A percentile compares a stretch with the other conserved stretches of the same genome.
These are phyloP conservation scores for Dufourea novaeangliae DNA, from an alignment of 1,140 invertebrate species.

Conservation along the genomic window DNA sequence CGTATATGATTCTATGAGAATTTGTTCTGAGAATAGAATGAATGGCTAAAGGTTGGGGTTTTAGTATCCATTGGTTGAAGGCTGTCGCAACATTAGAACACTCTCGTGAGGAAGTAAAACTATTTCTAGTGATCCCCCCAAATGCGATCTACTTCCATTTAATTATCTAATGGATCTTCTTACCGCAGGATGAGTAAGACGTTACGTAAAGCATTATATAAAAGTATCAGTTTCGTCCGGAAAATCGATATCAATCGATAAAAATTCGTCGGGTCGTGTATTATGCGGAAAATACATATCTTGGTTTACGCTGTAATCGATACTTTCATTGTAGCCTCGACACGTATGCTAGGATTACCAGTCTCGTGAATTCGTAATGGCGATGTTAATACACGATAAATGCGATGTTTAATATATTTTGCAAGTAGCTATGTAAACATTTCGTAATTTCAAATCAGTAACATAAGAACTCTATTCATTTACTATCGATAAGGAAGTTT, in stretches of 20 bases:
- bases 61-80: too few relatives aligned
- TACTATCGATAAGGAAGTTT: slow-evolving; percentile 16
- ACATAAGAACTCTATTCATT: not conserved
- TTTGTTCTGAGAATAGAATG: too few relatives aligned
- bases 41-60: not conserved
- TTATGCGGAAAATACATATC: slow-evolving; percentile 20
- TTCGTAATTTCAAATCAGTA: not conserved
- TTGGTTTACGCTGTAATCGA: not conserved
- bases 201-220: slow-evolving; percentile 37
- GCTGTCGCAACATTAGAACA: not conserved
- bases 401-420: not conserved
- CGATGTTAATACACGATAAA: not conserved
- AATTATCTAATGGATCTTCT: slow-evolving; percentile 17
- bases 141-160: slow-evolving; percentile 20
- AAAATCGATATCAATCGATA: slow-evolving; percentile 27
- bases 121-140: slow-evolving; percentile 7
- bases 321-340: not conserved
- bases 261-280: not conserved
- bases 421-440: too few relatives aligned
- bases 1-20: not conserved
- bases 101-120: slow-evolving; percentile 7
- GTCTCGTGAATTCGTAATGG: too few relatives aligned
- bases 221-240: slow-evolving; percentile 12
- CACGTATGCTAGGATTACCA: not conserved
- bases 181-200: not conserved